phyloP scores from a whole-genome alignment of 2,113 vertebrate species.

The Uropsilus gracilis region DNA sequence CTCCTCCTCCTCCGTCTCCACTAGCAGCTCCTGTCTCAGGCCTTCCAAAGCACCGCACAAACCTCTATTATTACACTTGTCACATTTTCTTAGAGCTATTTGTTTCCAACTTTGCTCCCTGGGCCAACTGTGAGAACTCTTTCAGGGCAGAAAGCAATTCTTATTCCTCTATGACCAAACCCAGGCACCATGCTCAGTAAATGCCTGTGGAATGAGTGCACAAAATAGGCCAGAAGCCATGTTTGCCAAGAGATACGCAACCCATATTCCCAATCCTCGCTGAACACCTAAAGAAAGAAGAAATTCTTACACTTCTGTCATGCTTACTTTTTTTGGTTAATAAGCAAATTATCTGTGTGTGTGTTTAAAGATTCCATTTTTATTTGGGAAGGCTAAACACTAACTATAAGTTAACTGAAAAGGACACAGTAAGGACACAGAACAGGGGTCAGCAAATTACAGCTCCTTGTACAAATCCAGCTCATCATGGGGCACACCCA shows the following conservation, averaged over 20 bases:
- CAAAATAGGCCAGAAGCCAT: background rate
- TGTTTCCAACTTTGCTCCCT: background rate
- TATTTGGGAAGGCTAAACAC: too few species aligned
- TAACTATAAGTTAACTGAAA: too few species aligned
- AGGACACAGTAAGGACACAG: too few species aligned
- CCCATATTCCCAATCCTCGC: background rate
- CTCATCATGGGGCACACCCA: too few species aligned
- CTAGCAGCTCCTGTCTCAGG: background rate
- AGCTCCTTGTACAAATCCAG: too few species aligned
- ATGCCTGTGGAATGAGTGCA: background rate
- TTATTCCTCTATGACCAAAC: background rate
- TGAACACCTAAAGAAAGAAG: background rate
- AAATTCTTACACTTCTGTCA: background rate
- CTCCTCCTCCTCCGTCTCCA: background rate
- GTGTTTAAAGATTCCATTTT: background rate
- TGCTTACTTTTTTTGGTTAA: background rate
- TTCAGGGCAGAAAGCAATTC: conserved; percentile 24
- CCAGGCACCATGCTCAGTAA: background rate
- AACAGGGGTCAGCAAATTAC: too few species aligned
- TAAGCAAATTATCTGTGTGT: too few species aligned
- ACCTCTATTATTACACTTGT: background rate
- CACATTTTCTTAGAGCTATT: conserved; percentile 35
- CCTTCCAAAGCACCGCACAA: background rate
- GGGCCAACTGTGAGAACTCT: conserved; percentile 2
- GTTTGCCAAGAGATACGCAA: background rate